These are phyloP conservation scores for Leptoclinus maculatus DNA, from an alignment of 2,797 vertebrate genomes.

Conservation along the genomic window DNA sequence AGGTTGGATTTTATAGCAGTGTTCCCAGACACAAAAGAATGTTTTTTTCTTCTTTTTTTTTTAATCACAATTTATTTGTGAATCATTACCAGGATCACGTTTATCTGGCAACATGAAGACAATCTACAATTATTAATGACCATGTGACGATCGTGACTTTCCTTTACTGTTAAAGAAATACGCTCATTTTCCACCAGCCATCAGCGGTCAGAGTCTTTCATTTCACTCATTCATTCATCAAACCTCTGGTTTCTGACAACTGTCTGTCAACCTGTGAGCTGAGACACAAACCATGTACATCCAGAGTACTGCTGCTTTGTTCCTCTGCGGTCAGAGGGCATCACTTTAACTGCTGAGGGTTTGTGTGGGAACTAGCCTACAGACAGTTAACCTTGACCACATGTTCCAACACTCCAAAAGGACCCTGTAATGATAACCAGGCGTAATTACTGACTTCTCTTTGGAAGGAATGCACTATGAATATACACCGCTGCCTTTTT, in stretches of 20 bases:
- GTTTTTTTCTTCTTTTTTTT: not conserved
- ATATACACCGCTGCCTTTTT: slow-evolving; percentile 27
- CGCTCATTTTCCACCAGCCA: not conserved
- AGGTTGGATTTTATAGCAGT: not conserved
- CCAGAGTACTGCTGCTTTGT: slow-evolving; percentile 22
- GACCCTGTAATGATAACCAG: slow-evolving; percentile 78
- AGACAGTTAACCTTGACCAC: slow-evolving; percentile 84
- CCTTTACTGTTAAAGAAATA: slow-evolving; percentile 37
- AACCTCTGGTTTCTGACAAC: not conserved
- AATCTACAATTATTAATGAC: not conserved
- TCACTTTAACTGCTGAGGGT: slow-evolving; percentile 55
- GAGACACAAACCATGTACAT: slow-evolving; percentile 18
- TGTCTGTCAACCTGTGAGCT: not conserved
- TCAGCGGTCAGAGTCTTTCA: not conserved
- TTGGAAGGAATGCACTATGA: slow-evolving; percentile 75
- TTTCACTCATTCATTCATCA: not conserved
- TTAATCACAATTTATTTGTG: not conserved
- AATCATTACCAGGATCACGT: not conserved
- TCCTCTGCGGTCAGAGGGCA: slow-evolving; percentile 49
- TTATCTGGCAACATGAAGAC: not conserved
- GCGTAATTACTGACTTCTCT: slow-evolving; percentile 78
- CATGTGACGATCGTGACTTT: slow-evolving; percentile 30
- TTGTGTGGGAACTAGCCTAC: slow-evolving; percentile 80
- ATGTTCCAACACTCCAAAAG: slow-evolving; percentile 75
- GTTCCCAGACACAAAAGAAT: not conserved